Conservation (phyloP, 2,113 vertebrate species). For the Phalacrocorax carbo region DNA sequence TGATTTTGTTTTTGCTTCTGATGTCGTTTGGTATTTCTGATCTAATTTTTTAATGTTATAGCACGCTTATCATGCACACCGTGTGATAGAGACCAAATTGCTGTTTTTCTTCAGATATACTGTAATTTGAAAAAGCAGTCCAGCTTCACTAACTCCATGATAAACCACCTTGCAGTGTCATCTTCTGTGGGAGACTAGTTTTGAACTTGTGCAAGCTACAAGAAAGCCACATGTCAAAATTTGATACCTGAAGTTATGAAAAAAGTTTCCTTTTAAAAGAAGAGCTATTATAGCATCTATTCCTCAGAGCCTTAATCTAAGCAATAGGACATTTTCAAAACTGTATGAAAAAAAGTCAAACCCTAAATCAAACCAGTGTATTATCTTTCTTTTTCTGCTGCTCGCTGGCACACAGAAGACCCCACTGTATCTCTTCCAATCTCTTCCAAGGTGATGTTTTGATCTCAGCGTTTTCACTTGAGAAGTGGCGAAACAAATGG, state of each 20-base stretch:
- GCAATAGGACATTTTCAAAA: neutral
- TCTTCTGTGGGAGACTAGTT: neutral
- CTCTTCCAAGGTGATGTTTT: neutral
- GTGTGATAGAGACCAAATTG: neutral
- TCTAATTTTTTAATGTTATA: neutral
- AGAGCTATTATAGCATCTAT: rapidly evolving
- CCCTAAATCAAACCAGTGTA: neutral
- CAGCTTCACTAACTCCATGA: neutral
- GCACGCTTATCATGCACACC: neutral
- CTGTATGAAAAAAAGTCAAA: neutral
- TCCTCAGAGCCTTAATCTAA: neutral
- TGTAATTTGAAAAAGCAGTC: neutral
- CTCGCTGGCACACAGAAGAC: neutral
- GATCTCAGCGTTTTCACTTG: neutral
- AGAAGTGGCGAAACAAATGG: neutral
- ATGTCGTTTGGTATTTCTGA: neutral
- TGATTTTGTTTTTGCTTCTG: neutral
- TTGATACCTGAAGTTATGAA: neutral
- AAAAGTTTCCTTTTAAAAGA: neutral
- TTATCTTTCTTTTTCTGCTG: neutral
- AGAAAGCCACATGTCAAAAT: neutral
- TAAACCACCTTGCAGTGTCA: neutral
- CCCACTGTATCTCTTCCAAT: neutral
- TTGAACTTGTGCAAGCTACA: neutral
- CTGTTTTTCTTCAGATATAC: neutral